A percentile compares a stretch with the other conserved stretches of the same genome.
Conservation (phyloP, 2,888 invertebrate genomes). For the Eurytoma adleriae region DNA sequence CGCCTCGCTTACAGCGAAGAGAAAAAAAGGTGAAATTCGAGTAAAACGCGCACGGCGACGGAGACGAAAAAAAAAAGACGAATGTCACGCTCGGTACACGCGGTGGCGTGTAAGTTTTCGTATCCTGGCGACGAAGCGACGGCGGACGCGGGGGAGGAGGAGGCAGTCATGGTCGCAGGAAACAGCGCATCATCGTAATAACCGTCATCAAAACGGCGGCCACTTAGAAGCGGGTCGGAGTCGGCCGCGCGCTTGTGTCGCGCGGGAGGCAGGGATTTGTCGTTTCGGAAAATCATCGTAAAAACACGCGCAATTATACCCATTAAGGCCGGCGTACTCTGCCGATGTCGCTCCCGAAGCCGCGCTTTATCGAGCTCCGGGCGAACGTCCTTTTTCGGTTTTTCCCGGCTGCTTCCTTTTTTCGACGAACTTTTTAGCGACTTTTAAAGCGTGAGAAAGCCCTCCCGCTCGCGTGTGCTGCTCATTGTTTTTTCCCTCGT, state of each 20-base stretch:
- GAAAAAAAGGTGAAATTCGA: constrained; percentile 49
- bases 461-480: too few species aligned
- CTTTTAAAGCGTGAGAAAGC: too few species aligned
- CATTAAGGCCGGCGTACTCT: constrained; percentile 21
- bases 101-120: constrained; percentile 58
- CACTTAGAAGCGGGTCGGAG: constrained; percentile 71
- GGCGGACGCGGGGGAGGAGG: background rate
- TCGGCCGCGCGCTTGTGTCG: constrained; percentile 22
- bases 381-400: background rate
- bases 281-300: constrained; percentile 61
- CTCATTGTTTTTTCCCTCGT: too few species aligned
- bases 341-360: constrained; percentile 24
- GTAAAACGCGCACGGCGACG: constrained; percentile 27
- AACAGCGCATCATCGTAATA: constrained; percentile 75
- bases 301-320: constrained; percentile 27
- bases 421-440: too few species aligned
- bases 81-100: constrained; percentile 55
- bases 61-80: constrained; percentile 23
- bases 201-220: constrained; percentile 74
- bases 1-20: background rate
- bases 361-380: constrained; percentile 19
- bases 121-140: constrained; percentile 45
- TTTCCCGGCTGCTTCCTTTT: background rate
- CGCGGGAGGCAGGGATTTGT: constrained; percentile 58
- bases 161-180: constrained; percentile 74